These are phyloP conservation scores for Isoperla grammatica DNA, from an alignment of 2,888 invertebrate genomes.

Conservation along the genomic window DNA sequence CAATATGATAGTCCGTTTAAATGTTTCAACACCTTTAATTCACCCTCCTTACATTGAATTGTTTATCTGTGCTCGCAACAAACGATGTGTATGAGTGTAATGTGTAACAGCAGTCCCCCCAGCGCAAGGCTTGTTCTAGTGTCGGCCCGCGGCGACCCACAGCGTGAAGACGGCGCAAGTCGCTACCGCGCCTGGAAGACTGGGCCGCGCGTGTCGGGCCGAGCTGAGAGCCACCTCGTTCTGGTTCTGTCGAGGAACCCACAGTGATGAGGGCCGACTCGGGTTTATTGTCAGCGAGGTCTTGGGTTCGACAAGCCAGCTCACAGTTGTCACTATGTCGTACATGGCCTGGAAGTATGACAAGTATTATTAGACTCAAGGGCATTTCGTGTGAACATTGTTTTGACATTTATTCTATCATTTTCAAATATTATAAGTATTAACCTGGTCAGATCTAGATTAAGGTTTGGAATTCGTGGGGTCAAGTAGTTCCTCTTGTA, in stretches of 20 bases:
- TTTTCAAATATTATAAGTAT: neutral
- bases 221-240: slow-evolving; percentile 17
- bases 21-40: too few species aligned
- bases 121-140: too few species aligned
- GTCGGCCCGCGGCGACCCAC: too few species aligned
- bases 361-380: neutral
- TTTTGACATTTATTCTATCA: neutral
- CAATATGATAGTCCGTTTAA: too few species aligned
- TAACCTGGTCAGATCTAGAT: too few species aligned
- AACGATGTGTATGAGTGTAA: too few species aligned
- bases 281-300: slow-evolving; percentile 22
- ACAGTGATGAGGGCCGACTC: slow-evolving; percentile 15
- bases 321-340: slow-evolving; percentile 10
- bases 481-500: too few species aligned
- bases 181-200: slow-evolving; percentile 25
- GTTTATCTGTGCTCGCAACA: too few species aligned
- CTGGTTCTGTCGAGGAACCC: slow-evolving; percentile 22
- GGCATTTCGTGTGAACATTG: neutral
- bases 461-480: too few species aligned
- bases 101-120: too few species aligned
- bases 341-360: neutral
- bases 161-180: neutral
- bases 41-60: too few species aligned
- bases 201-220: neutral
- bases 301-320: slow-evolving; percentile 22